Evolutionary conservation across 2,113 vertebrate genomes (phyloP), one percentile per base, ranked within the genome.

Genomic region (Takifugu bimaculatus): DNA sequence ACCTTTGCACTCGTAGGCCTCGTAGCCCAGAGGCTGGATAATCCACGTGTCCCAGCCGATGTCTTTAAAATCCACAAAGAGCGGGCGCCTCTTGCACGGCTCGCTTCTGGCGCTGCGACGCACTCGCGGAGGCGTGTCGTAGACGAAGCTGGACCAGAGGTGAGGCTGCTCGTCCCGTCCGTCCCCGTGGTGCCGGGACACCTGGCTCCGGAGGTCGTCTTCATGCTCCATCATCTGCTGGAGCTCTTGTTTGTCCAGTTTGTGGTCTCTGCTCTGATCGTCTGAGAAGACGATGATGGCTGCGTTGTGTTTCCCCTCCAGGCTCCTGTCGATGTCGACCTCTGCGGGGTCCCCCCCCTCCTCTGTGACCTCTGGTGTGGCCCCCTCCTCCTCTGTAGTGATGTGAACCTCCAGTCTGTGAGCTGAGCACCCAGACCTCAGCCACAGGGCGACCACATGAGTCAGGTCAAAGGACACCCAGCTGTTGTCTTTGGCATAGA

Each of bases 11-110:
- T 94, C 93, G 0, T 94, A 99, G 0, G 97, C 97, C 64, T 99
- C 95, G 0, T 97, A 99, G 2, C 94, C 93, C 0, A 91, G 61
- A 0, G 97, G 97, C 7, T 94, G 94, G 0, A 99, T 93, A 87
- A 99, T 91, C 95, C 96, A 99, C 2, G 90, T 88, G 64, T 99
- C 95, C 96, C 96, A 99, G 51, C 94, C 94, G 2, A 99, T 99
- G 74, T 99, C 97, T 86, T 96, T 98, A 88, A 99, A 99, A 78
- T 98, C 93, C 6, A 99, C 95, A 76, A 92, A 95, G 55, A 99
- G 94, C 0, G 94, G 91, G 0, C 91, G 94, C 86, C 91, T 94
- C 80, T 92, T 98, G 87, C 97, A 99, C 45, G 90, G 88, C 79
- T 94, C 93, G 5, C 88, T 92, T 43, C 94, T 96, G 25, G 93